Percentiles rank a stretch among this genome's conserved stretches.
Evolutionary conservation across 2,888 invertebrate species (phyloP).

Genomic region (Papilio gigon): DNA sequence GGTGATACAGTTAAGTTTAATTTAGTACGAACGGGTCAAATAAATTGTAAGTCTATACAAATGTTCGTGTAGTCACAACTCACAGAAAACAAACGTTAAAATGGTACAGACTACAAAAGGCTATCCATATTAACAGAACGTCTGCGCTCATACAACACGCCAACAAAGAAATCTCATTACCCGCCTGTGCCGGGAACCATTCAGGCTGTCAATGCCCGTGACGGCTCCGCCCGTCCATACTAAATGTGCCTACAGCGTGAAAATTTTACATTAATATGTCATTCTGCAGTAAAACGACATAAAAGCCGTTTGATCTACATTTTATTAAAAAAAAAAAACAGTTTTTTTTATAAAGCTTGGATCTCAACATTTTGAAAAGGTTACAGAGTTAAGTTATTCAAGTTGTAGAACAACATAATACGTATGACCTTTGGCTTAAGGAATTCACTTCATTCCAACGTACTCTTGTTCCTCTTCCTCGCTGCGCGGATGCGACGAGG

Average conservation of each 20-base stretch:
- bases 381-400: neutral
- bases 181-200: constrained; percentile 6
- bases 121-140: neutral
- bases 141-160: constrained; percentile 10
- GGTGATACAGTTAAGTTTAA: too few relatives aligned
- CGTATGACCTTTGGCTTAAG: constrained; percentile 19
- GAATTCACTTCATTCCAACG: constrained; percentile 12
- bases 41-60: too few relatives aligned
- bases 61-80: too few relatives aligned
- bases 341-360: too few relatives aligned
- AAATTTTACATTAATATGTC: neutral
- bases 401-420: neutral
- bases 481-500: constrained; percentile 8
- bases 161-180: constrained; percentile 21
- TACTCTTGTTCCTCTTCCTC: constrained; percentile 2
- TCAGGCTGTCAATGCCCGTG: neutral
- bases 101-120: neutral
- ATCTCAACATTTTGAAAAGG: neutral
- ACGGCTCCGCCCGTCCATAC: neutral
- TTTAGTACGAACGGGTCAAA: too few relatives aligned
- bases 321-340: too few relatives aligned
- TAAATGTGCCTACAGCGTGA: neutral
- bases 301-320: too few relatives aligned
- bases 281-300: neutral
- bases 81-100: neutral